Evolutionary conservation across 2,113 vertebrate species (phyloP), one percentile per base, ranked within the genome.

Genomic region (Indicator maculatus): DNA sequence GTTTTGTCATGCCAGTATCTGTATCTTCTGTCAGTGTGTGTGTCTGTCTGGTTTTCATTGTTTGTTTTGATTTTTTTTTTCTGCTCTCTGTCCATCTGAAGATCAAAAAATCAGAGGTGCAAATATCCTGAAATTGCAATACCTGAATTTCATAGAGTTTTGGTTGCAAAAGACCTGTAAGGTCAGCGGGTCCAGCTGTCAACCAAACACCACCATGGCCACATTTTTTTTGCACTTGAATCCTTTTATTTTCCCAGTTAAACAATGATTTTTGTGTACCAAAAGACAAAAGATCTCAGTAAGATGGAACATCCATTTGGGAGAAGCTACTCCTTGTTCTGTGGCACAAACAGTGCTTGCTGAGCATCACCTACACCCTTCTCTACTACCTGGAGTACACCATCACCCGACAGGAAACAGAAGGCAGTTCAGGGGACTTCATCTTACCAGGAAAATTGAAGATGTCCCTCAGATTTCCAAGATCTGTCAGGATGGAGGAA

Each of bases 211-310:
- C 50, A 52, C 50, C 50, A 52, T 26, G 23, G 23, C 50, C 50
- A 16, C 41, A 44, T 44, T 16, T 16, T 16, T 50, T 20, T 47
- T 50, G 47, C 20, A 5, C 45, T 33, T 18, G 17, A 70, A 65
- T 16, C 44, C 15, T 69, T 41, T 55, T 59, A 18, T 71, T 91
- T 94, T 70, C 24, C 20, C 0, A 0, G 5, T 55, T 72, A 44
- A 63, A 10, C 0, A 1, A 27, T 5, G 5, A 3, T 82, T 63
- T 44, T 36, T 47, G 19, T 4, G 3, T 72, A 17, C 7, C 1
- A 2, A 64, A 52, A 67, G 21, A 12, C 9, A 45, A 88, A 86
- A 28, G 16, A 41, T 8, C 38, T 70, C 20, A 28, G 26, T 15
- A 61, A 45, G 14, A 85, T 56, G 80, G 12, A 44, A 39, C 16